Percentiles rank a stretch among this genome's conserved stretches.
These are phyloP conservation scores for Bimastos eiseni DNA, from an alignment of 2,888 invertebrate genomes.

Conservation along the genomic window DNA sequence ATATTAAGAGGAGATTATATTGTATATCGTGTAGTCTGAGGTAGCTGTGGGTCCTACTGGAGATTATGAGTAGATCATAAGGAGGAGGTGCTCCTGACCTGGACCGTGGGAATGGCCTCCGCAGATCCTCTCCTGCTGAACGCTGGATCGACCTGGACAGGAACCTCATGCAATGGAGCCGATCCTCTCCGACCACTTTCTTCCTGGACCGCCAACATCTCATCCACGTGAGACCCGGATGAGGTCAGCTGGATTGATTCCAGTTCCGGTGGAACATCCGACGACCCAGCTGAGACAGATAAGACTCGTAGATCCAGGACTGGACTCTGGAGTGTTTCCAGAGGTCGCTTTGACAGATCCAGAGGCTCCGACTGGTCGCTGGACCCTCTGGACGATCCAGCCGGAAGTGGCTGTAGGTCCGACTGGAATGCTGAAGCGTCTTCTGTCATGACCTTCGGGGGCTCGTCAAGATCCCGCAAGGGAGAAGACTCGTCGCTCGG, in stretches of 20 bases:
- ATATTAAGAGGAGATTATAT: too few species aligned
- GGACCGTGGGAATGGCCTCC: not conserved
- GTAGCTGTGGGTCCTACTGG: too few species aligned
- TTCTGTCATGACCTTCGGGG: not conserved
- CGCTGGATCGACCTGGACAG: not conserved
- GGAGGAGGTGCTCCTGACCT: not conserved
- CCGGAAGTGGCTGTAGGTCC: not conserved
- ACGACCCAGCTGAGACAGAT: not conserved
- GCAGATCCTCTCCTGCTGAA: not conserved
- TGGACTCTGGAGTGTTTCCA: not conserved
- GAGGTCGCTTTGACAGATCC: conserved; percentile 22
- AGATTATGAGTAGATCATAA: too few species aligned
- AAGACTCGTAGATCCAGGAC: not conserved
- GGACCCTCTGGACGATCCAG: not conserved
- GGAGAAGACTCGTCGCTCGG: not conserved
- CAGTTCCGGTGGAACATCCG: not conserved
- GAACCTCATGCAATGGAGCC: not conserved
- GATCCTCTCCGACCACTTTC: not conserved
- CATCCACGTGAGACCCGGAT: not conserved
- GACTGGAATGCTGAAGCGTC: not conserved
- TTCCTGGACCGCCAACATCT: not conserved
- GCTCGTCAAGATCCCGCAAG: not conserved
- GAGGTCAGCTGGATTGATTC: not conserved
- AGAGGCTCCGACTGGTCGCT: conserved; percentile 20
- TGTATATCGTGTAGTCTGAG: too few species aligned